phyloP scores from a whole-genome alignment of 2,113 vertebrate genomes.

The Atrichornis clamosus region DNA sequence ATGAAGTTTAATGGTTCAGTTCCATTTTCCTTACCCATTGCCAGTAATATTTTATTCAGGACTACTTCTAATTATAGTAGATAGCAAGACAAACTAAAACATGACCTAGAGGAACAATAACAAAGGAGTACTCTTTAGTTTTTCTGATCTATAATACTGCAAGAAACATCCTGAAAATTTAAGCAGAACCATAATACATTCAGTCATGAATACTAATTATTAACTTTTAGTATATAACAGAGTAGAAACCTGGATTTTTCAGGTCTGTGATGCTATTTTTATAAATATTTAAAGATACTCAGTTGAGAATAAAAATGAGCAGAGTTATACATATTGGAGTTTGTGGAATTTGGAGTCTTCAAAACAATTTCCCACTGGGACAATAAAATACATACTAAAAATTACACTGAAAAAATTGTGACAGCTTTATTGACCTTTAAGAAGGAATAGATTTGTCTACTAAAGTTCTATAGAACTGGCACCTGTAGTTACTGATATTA shows the following conservation, averaged over 20 bases:
- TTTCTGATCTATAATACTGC: background rate
- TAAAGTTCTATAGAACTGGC: background rate
- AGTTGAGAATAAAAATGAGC: background rate
- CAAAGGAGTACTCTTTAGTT: background rate
- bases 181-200: background rate
- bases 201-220: background rate
- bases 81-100: background rate
- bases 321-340: background rate
- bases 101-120: background rate
- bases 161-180: background rate
- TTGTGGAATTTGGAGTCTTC: background rate
- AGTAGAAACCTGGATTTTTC: background rate
- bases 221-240: background rate
- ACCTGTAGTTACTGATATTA: background rate
- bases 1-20: background rate
- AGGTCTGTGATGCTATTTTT: background rate
- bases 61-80: background rate
- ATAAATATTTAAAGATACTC: background rate
- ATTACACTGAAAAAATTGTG: background rate
- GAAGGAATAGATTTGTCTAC: background rate
- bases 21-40: background rate
- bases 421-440: constrained; percentile 16
- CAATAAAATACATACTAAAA: background rate
- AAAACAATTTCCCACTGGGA: background rate
- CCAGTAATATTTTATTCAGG: background rate